These are phyloP conservation scores for Andricus curvator DNA, from an alignment of 2,888 invertebrate genomes.

Conservation along the genomic window DNA sequence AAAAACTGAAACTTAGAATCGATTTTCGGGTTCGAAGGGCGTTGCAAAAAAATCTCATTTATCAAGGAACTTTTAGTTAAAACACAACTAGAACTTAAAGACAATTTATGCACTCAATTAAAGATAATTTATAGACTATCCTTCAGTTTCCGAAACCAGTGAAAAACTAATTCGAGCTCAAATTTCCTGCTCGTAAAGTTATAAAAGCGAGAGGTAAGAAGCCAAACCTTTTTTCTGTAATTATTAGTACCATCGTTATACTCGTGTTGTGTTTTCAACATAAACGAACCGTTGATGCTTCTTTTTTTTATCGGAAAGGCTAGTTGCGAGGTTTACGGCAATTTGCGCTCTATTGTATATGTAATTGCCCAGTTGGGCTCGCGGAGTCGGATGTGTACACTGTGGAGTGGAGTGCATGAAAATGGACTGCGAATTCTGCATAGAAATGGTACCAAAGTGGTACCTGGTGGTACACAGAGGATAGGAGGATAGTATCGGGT, in stretches of 20 bases:
- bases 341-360: conserved; percentile 10
- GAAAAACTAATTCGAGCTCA: conserved; percentile 3
- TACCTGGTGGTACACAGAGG: not conserved
- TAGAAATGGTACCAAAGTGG: conserved; percentile 34
- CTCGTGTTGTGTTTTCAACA: not conserved
- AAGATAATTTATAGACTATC: conserved; percentile 10
- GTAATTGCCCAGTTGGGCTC: conserved; percentile 14
- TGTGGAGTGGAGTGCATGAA: not conserved
- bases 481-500: conserved; percentile 51
- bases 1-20: not conserved
- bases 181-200: conserved; percentile 22
- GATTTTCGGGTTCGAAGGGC: not conserved
- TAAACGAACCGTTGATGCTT: not conserved
- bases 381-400: conserved; percentile 23
- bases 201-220: not conserved
- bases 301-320: not conserved
- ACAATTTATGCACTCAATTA: conserved; percentile 13
- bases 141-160: not conserved
- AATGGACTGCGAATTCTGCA: conserved; percentile 9
- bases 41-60: not conserved
- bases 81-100: not conserved
- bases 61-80: too few relatives aligned
- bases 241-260: not conserved
- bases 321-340: not conserved
- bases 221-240: not conserved